phyloP scores from a whole-genome alignment of 1,140 invertebrate species.

The Calycopis cecrops region DNA sequence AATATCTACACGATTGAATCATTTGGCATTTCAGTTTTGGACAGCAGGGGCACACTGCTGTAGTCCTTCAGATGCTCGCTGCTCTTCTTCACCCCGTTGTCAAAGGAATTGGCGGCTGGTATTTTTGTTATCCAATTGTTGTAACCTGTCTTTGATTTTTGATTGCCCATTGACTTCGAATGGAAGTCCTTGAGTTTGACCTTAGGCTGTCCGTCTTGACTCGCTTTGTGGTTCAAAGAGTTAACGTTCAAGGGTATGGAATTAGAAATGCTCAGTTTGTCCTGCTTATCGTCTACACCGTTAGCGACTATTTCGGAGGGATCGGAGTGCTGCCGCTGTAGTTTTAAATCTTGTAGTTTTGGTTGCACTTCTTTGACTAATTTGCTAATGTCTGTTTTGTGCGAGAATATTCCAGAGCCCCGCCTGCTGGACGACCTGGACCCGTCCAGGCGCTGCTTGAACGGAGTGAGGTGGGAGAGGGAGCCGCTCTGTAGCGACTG shows the following conservation, averaged over 20 bases:
- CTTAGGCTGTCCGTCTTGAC: conserved; percentile 46
- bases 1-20: conserved; percentile 61
- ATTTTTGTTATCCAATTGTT: conserved; percentile 70
- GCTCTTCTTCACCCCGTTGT: conserved; percentile 51
- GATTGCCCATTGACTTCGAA: conserved; percentile 49
- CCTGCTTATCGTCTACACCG: conserved; percentile 46
- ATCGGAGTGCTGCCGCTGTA: conserved; percentile 60
- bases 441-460: conserved; percentile 55
- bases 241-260: conserved; percentile 59
- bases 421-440: conserved; percentile 63
- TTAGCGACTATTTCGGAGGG: conserved; percentile 57
- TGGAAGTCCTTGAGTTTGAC: conserved; percentile 61
- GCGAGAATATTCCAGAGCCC: conserved; percentile 54
- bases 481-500: conserved; percentile 53
- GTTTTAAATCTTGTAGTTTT: conserved; percentile 48
- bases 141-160: conserved; percentile 65
- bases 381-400: conserved; percentile 45
- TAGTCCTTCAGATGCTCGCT: conserved; percentile 62
- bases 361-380: conserved; percentile 60
- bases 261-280: conserved; percentile 55
- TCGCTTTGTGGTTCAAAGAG: conserved; percentile 54
- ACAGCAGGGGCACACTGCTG: conserved; percentile 62
- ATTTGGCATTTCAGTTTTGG: conserved; percentile 55
- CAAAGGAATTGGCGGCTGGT: conserved; percentile 63
- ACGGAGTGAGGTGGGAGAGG: conserved; percentile 59